Percentiles rank a stretch among this genome's conserved stretches.
phyloP scores from a whole-genome alignment of 2,797 vertebrate genomes.

The Rhynchonycteris naso region DNA sequence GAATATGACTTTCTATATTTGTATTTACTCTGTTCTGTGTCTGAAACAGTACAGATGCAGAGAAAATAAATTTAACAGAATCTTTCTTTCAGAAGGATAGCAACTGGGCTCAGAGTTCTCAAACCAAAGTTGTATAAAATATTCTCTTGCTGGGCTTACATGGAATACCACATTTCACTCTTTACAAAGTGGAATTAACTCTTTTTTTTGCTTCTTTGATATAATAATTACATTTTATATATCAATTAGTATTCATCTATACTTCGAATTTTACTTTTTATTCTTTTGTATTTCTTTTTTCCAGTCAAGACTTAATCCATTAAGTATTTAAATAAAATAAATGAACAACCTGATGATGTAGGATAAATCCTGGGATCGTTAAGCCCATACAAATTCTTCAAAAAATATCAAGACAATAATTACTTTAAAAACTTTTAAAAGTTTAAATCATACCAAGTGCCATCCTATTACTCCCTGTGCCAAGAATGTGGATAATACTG shows the following conservation, averaged over 20 bases:
- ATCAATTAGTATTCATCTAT: neutral
- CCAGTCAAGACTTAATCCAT: neutral
- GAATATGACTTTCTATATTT: neutral
- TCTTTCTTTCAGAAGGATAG: neutral
- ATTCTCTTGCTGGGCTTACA: neutral
- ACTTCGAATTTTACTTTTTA: conserved; percentile 6
- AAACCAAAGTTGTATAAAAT: neutral
- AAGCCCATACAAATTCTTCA: conserved; percentile 29
- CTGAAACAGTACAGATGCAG: neutral
- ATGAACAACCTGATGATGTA: neutral
- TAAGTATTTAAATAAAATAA: conserved; percentile 40
- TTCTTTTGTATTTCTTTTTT: neutral
- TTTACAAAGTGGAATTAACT: neutral
- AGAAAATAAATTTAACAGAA: conserved; percentile 31
- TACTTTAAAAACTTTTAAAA: neutral
- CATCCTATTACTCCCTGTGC: neutral
- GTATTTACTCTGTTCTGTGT: neutral
- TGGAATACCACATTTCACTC: neutral
- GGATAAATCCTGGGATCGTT: neutral
- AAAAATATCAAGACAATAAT: conserved; percentile 2
- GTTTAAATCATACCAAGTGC: neutral
- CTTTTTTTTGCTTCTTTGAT: neutral
- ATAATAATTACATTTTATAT: conserved; percentile 15
- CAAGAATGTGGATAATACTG: conserved; percentile 42
- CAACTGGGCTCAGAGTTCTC: neutral